A percentile compares a stretch with the other conserved stretches of the same genome.
Conservation (phyloP, 1,140 invertebrate genomes). For the Drosophila albomicans region DNA sequence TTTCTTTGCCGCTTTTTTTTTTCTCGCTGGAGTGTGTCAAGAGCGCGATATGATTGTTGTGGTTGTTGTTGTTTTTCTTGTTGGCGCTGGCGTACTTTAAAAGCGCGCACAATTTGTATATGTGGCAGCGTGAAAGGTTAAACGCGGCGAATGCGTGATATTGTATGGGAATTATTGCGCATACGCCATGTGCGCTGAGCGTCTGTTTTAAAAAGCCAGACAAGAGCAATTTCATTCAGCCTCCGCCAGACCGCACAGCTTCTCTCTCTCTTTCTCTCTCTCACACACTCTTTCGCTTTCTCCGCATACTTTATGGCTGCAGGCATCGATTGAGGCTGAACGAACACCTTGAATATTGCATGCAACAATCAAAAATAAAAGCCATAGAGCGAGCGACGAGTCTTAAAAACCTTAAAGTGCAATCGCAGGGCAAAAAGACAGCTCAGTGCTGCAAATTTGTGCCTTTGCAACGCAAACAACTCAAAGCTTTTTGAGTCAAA, state of each 20-base stretch:
- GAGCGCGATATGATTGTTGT: conserved; percentile 39
- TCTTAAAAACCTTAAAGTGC: conserved; percentile 10
- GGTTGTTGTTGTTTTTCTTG: conserved; percentile 22
- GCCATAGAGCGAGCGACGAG: not conserved
- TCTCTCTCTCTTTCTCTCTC: conserved; percentile 1
- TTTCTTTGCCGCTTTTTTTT: conserved; percentile 61
- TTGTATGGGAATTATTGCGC: conserved; percentile 66
- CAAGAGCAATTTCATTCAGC: conserved; percentile 48
- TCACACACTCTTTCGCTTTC: not conserved
- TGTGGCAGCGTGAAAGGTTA: conserved; percentile 49
- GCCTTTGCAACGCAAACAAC: not conserved
- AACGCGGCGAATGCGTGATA: conserved; percentile 68
- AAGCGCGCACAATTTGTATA: conserved; percentile 67
- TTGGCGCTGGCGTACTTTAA: conserved; percentile 61
- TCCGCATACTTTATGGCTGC: conserved; percentile 13
- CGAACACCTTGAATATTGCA: conserved; percentile 31
- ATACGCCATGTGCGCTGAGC: conserved; percentile 51
- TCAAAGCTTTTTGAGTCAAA: not conserved
- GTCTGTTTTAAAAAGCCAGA: conserved; percentile 35
- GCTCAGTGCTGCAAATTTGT: not conserved
- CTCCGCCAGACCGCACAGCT: conserved; percentile 12
- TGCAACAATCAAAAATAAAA: conserved; percentile 30
- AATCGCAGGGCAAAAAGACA: not conserved
- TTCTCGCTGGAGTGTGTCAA: conserved; percentile 28
- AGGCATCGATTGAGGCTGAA: conserved; percentile 5